Evolutionary conservation across 2,797 vertebrate genomes (phyloP), one percentile per base, ranked within the genome.

Genomic region (Amphiprion clarkii): DNA sequence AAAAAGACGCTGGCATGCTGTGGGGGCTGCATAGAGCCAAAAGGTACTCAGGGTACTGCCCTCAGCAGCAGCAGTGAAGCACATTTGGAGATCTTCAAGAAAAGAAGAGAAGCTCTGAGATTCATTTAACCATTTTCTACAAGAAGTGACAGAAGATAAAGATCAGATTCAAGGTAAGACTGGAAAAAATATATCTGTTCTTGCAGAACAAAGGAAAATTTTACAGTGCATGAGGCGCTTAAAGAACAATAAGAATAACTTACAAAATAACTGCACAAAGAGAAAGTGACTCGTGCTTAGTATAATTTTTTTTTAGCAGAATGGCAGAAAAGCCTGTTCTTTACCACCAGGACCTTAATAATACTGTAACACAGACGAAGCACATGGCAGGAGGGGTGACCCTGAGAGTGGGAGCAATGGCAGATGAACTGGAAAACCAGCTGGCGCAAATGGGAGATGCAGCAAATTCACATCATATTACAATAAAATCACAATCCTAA

Each of bases 381-480:
- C 95, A 95, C 93, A 88, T 94, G 93, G 92, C 81, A 65, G 56
- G 60, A 49, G 83, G 87, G 87, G 81, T 93, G 90, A 93, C 83
- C 85, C 87, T 77, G 68, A 80, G 12, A 51, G 33, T 64, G 56
- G 58, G 56, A 66, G 69, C 57, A 86, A 84, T 83, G 83, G 83
- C 77, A 57, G 63, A 66, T 57, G 74, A 71, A 54, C 44, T 58
- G 42, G 12, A 64, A 71, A 51, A 49, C 19, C 2, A 2, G 16
- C 2, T 52, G 40, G 23, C 40, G 53, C 10, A 61, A 67, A 58
- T 23, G 67, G 42, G 27, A 73, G 56, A 78, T 33, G 52, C 19
- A 57, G 59, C 29, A 64, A 16, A 51, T 63, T 74, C 33, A 52
- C 23, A 63, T 71, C 0, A 53, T 19, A 11, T 0, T 1, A 25